These are phyloP conservation scores for Silurus meridionalis DNA, from an alignment of 2,113 vertebrate genomes.

Conservation along the genomic window DNA sequence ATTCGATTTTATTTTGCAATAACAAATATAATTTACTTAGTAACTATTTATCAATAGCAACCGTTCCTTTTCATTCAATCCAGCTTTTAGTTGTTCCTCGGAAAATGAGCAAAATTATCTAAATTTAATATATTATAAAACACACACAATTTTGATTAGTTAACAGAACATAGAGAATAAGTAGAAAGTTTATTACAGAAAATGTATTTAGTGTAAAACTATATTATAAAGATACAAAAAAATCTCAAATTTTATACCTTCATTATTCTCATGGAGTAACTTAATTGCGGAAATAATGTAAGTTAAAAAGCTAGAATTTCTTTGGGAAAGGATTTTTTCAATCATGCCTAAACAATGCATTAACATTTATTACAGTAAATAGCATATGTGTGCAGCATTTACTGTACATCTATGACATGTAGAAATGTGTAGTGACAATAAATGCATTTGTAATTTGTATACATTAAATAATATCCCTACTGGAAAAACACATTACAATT, in stretches of 20 bases:
- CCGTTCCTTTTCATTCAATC: no score
- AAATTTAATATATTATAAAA: neutral
- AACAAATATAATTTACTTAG: no score
- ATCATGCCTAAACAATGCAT: neutral
- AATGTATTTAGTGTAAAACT: neutral
- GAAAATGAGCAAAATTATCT: neutral
- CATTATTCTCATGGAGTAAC: neutral
- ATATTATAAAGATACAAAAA: neutral
- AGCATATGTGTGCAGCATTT: no score
- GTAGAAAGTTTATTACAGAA: neutral
- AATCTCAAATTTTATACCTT: no score
- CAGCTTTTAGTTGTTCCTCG: neutral
- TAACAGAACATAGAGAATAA: neutral
- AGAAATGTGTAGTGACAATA: no score
- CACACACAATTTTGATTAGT: neutral
- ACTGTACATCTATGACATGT: no score
- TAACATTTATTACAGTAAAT: neutral
- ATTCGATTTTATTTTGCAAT: no score
- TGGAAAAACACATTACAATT: no score
- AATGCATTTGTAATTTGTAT: no score
- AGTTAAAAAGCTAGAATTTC: neutral
- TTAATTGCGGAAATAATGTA: neutral
- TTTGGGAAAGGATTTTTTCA: neutral
- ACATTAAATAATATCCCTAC: no score
- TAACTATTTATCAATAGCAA: no score